Evolutionary conservation across 2,888 invertebrate genomes (phyloP).

Genomic region (Fabriciana adippe): DNA sequence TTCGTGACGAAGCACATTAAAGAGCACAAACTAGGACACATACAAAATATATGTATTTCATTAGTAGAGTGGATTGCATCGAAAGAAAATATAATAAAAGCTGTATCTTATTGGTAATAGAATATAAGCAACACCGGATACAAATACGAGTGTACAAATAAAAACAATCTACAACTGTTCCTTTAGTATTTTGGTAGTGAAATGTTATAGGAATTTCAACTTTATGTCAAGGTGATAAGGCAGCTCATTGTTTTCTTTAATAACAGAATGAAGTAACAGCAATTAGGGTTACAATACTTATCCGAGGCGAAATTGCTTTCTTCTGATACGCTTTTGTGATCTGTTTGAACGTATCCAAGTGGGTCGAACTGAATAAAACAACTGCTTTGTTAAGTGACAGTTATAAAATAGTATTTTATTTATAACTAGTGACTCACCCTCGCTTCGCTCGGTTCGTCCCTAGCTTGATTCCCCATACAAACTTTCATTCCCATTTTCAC

Average conservation of each 20-base stretch:
- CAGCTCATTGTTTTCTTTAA: slow-evolving; percentile 13
- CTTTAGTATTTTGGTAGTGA: neutral
- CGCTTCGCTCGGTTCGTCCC: too few relatives aligned
- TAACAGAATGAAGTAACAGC: slow-evolving; percentile 41
- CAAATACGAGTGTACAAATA: neutral
- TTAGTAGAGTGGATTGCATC: neutral
- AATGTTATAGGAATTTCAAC: slow-evolving; percentile 4
- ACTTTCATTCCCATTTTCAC: too few relatives aligned
- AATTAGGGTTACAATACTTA: slow-evolving; percentile 63
- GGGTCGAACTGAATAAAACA: neutral
- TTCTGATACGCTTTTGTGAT: slow-evolving; percentile 56
- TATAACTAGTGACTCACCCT: too few relatives aligned
- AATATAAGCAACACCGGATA: neutral
- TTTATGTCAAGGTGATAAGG: slow-evolving; percentile 10
- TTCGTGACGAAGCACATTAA: too few relatives aligned
- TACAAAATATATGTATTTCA: too few relatives aligned
- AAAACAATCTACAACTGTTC: neutral
- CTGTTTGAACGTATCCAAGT: slow-evolving; percentile 42
- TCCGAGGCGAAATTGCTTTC: slow-evolving; percentile 63
- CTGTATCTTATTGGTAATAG: neutral
- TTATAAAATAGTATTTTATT: too few relatives aligned
- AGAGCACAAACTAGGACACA: too few relatives aligned
- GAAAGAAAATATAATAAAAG: neutral
- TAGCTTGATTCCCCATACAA: too few relatives aligned
- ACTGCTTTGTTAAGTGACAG: neutral